A percentile compares a stretch with the other conserved stretches of the same genome.
These are phyloP conservation scores for Phasianus colchicus DNA, from an alignment of 2,113 vertebrate species.

Conservation along the genomic window DNA sequence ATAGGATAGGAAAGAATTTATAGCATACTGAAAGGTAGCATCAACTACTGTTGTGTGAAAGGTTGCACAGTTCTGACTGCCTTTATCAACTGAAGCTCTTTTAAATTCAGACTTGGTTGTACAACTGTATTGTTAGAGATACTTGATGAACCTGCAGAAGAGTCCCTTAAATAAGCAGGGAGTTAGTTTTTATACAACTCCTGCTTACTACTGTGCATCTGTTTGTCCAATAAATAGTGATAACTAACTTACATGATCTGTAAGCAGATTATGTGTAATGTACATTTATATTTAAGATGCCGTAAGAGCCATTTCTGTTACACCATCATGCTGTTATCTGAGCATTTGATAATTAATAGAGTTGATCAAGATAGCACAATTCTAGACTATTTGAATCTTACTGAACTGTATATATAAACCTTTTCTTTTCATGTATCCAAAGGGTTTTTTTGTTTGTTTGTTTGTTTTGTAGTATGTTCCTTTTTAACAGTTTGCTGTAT, in stretches of 20 bases:
- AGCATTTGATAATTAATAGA: neutral
- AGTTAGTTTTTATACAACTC: neutral
- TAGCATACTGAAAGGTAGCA: neutral
- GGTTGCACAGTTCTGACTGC: neutral
- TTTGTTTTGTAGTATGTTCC: neutral
- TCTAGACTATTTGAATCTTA: neutral
- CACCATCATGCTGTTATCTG: neutral
- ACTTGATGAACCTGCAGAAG: neutral
- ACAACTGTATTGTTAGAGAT: neutral
- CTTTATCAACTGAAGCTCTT: neutral
- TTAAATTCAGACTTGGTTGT: neutral
- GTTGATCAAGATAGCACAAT: neutral
- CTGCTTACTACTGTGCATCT: neutral
- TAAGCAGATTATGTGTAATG: neutral
- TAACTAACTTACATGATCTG: neutral
- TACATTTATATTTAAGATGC: neutral
- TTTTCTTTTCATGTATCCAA: neutral
- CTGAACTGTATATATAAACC: neutral
- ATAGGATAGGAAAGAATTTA: neutral
- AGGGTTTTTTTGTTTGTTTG: neutral
- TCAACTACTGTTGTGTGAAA: neutral
- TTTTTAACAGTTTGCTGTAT: neutral
- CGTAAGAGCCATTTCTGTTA: neutral
- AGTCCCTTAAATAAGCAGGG: neutral
- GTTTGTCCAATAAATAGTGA: neutral